Evolutionary conservation across 2,113 vertebrate genomes (phyloP).

Genomic region (Orcinus orca): DNA sequence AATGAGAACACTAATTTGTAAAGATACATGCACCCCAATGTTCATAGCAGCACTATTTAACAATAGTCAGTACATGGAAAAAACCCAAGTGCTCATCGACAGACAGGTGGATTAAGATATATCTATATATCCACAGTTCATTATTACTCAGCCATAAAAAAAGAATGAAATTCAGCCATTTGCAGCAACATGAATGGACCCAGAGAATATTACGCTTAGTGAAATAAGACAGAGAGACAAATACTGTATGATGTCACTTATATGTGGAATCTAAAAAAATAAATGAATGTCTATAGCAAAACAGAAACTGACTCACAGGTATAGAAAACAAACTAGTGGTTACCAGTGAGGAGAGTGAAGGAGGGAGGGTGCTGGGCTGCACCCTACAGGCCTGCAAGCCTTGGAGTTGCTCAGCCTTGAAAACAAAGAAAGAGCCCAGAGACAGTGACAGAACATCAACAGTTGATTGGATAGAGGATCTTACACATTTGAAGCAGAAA

Average conservation of each 20-base stretch:
- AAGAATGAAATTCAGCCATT: neutral
- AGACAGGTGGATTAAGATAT: no score
- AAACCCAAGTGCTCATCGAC: neutral
- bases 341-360: neutral
- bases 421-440: neutral
- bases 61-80: neutral
- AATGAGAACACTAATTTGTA: neutral
- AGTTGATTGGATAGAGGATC: neutral
- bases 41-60: neutral
- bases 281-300: neutral
- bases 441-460: neutral
- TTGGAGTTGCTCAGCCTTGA: neutral
- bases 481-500: neutral
- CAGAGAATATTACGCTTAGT: neutral
- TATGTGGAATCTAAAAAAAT: neutral
- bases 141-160: neutral
- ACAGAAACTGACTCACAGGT: neutral
- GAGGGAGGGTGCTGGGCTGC: neutral
- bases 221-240: neutral
- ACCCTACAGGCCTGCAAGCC: neutral
- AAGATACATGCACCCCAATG: neutral
- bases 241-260: neutral
- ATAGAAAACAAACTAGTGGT: neutral
- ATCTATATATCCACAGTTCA: neutral
- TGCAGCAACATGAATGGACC: neutral